Conservation (phyloP, 2,113 vertebrate species). For the Pitta sordida region DNA sequence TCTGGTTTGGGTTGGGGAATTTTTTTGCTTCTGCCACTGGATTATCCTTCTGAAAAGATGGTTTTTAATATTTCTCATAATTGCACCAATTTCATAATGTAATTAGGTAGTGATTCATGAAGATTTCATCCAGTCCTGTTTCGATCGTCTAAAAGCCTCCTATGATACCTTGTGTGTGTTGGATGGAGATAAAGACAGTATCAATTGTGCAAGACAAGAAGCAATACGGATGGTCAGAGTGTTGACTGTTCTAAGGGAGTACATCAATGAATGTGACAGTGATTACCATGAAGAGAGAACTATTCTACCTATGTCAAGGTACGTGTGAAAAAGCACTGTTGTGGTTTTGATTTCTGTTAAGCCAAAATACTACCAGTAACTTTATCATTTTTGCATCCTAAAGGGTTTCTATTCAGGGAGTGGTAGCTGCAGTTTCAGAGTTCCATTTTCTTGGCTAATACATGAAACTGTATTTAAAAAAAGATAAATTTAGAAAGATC, state of each 20-base stretch:
- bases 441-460: not conserved
- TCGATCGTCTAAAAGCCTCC: conserved; percentile 97
- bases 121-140: conserved; percentile 99
- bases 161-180: conserved; percentile 96
- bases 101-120: conserved; percentile 97
- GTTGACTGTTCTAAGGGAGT: conserved; percentile 94
- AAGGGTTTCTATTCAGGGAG: not conserved
- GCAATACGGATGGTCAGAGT: conserved; percentile 98
- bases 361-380: not conserved
- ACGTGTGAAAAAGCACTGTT: conserved; percentile 30
- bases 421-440: not conserved
- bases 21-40: not conserved
- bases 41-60: not conserved
- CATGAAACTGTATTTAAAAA: not conserved
- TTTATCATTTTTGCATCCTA: not conserved
- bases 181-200: conserved; percentile 98
- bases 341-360: not conserved
- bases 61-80: not conserved
- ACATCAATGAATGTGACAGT: conserved; percentile 98
- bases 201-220: conserved; percentile 97
- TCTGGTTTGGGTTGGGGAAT: not conserved
- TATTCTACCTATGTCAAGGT: conserved; percentile 99
- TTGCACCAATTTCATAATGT: not conserved
- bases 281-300: conserved; percentile 98
- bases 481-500: not conserved